Base-by-base conservation (phyloP, 2,888 invertebrate species). In the Stenichneumon culpator region DNA sequence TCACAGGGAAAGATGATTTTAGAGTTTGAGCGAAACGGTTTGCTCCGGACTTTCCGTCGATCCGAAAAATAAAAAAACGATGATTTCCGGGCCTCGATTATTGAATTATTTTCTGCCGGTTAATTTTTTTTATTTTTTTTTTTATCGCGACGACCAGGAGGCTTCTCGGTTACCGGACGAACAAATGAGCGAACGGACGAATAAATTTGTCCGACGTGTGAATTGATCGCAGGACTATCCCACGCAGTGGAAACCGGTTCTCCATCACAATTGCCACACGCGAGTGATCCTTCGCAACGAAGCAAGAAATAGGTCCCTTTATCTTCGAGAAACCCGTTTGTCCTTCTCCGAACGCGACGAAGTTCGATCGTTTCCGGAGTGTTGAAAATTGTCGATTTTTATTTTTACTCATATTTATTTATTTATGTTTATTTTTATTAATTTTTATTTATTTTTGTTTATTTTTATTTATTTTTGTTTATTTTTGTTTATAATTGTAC, bases 161-260 rank as follows among this genome's bases (percentile, higher is more conserved):
- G 69, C 19, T 52, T 25, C 28, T 44, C n/a, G n/a, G 25, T 36
- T 50, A 60, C 68, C 68, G 47, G 22, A 32, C 22, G 63, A 65
- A 75, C 75, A 60, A 74, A 60, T 3, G 54, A 57, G 22, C 44
- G 50, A 44, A 50, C 19, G 74, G 63, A 74, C 65, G 47, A 74
- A 60, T 11, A 22, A 57, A 3, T 44, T 47, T 82, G 72, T 78
- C 78, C 65, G 82, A 78, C 78, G 81, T 82, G 81, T 82, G 73
- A 82, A 82, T 84, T 84, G 82, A 85, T 79, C 65, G 57, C 47
- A 57, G 63, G 75, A 72, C 74, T 60, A 75, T 85, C 85, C 82
- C 85, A 82, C 85, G 85, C 85, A 73, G 65, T 2, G 19, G 52
- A 67, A 82, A 85, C 85, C 85, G 85, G 85, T 85, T 85, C 52